phyloP scores from a whole-genome alignment of 2,888 invertebrate genomes.

The Eulithis testata region DNA sequence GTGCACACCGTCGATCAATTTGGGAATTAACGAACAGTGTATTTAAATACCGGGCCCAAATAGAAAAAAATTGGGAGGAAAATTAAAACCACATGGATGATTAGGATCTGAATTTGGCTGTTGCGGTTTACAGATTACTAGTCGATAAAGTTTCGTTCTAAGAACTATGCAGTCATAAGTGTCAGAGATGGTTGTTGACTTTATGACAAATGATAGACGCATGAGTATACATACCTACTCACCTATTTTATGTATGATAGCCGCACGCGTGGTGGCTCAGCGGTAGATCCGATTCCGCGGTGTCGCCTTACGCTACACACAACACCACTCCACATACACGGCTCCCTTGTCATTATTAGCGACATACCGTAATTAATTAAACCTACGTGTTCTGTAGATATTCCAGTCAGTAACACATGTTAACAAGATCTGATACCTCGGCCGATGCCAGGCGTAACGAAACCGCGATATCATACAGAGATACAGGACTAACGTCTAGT shows the following conservation, averaged over 20 bases:
- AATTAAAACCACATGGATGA: conserved; percentile 22
- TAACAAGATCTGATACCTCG: conserved; percentile 62
- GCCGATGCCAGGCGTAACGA: conserved; percentile 50
- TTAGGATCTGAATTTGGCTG: conserved; percentile 12
- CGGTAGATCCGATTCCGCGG: conserved; percentile 52
- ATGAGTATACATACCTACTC: conserved; percentile 46
- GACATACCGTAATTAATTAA: conserved; percentile 71
- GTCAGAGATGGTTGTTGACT: conserved; percentile 46
- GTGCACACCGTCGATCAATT: conserved; percentile 14
- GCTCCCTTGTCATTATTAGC: conserved; percentile 68
- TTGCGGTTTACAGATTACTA: conserved; percentile 3
- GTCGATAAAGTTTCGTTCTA: neutral
- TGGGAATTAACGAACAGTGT: conserved; percentile 11
- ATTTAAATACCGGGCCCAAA: conserved; percentile 20
- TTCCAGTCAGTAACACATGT: conserved; percentile 65
- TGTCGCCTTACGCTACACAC: conserved; percentile 57
- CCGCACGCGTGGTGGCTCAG: conserved; percentile 22
- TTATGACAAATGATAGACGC: conserved; percentile 67
- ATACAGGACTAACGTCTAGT: conserved; percentile 51
- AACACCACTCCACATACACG: conserved; percentile 47
- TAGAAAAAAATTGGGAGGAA: conserved; percentile 6
- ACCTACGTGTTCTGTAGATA: conserved; percentile 57
- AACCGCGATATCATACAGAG: conserved; percentile 55
- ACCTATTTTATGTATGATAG: conserved; percentile 18
- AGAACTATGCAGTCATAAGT: conserved; percentile 42